Percentiles rank a stretch among this genome's conserved stretches.
phyloP scores from a whole-genome alignment of 2,113 vertebrate genomes.

The Vidua macroura region DNA sequence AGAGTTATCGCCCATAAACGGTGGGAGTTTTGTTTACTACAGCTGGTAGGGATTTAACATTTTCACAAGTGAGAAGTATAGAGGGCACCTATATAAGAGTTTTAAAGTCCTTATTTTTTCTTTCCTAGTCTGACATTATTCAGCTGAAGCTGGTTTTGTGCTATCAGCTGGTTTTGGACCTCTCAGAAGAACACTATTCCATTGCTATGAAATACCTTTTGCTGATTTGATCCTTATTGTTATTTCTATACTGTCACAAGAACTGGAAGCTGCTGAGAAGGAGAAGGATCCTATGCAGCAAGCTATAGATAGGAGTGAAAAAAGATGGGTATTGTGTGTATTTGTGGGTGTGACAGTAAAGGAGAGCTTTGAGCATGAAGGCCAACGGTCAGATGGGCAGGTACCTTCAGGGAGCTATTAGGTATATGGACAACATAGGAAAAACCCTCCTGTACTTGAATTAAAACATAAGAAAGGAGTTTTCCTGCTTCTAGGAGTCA shows the following conservation, averaged over 20 bases:
- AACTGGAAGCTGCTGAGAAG: background rate
- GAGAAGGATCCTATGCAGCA: background rate
- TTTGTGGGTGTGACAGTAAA: background rate
- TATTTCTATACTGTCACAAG: background rate
- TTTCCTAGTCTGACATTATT: background rate
- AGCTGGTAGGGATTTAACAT: background rate
- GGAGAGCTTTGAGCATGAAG: background rate
- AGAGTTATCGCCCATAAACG: background rate
- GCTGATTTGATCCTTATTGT: background rate
- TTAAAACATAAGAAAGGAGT: background rate
- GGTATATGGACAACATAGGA: background rate
- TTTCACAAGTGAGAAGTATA: background rate
- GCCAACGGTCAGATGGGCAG: background rate
- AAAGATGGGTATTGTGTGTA: accelerated
- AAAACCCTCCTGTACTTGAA: background rate
- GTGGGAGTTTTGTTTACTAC: background rate
- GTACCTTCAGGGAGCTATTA: background rate
- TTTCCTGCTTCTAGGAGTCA: background rate
- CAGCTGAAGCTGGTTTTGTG: background rate
- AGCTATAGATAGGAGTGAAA: background rate
- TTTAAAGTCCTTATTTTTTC: background rate
- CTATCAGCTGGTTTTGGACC: background rate
- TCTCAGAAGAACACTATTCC: background rate
- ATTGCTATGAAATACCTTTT: background rate
- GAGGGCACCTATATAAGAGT: background rate